phyloP scores from a whole-genome alignment of 92 coral and sea anemone genomes.

The Bergia sp. region DNA sequence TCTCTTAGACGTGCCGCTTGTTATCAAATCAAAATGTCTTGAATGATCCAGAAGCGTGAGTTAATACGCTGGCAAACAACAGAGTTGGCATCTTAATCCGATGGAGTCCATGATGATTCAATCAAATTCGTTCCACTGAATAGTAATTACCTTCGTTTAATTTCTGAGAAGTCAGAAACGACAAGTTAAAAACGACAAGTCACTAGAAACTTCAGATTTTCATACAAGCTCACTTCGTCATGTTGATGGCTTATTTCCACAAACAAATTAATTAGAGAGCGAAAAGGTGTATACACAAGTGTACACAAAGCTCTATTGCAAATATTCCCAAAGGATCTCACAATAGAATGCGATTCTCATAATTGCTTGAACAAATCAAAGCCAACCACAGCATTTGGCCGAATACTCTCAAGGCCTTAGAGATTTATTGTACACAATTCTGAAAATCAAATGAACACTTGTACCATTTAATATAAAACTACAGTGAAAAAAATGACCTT shows the following conservation, averaged over 20 bases:
- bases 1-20: no score
- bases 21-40: background rate
- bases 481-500: background rate
- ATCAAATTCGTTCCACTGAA: background rate
- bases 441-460: background rate
- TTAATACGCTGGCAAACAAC: background rate
- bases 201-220: background rate
- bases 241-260: background rate
- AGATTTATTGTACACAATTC: background rate
- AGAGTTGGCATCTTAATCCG: background rate
- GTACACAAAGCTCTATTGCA: background rate
- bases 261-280: conserved; percentile 13
- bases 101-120: background rate
- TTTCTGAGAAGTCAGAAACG: background rate
- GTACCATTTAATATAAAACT: background rate
- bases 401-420: background rate
- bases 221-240: background rate
- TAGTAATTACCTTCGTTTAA: background rate
- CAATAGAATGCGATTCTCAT: background rate
- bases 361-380: background rate
- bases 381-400: background rate
- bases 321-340: conserved; percentile 10
- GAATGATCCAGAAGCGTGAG: background rate
- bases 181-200: no score
- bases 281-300: background rate